These are phyloP conservation scores for Lytechinus pictus DNA, from an alignment of 35 echinoderm and acorn worm species.

Conservation along the genomic window DNA sequence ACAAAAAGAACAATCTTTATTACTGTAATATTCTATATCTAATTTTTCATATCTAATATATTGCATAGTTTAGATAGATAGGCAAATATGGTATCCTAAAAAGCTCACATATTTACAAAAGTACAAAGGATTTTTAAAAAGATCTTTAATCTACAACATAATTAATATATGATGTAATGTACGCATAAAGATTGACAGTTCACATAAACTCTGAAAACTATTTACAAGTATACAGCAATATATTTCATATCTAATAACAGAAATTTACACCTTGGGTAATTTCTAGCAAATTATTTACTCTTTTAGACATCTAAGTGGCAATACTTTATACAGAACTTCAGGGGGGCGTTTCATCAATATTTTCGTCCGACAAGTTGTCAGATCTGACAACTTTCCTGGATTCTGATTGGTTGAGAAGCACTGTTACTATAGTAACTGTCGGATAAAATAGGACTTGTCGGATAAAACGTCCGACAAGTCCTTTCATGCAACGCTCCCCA, in stretches of 20 bases:
- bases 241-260: neutral
- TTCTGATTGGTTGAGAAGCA: too few species aligned
- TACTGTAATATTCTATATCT: neutral
- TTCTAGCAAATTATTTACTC: neutral
- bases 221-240: neutral
- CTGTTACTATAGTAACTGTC: too few species aligned
- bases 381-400: too few species aligned
- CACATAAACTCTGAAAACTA: constrained; percentile 6
- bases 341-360: too few species aligned
- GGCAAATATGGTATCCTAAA: neutral
- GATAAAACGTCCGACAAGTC: too few species aligned
- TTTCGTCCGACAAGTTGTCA: too few species aligned
- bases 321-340: neutral
- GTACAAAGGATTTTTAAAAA: neutral
- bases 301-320: neutral
- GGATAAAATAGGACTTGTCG: too few species aligned
- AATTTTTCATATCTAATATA: neutral
- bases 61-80: neutral
- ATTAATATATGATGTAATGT: neutral
- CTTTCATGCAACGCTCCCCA: too few species aligned
- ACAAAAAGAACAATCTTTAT: neutral
- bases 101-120: neutral
- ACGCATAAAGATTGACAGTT: neutral
- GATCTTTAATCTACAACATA: neutral
- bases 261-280: neutral